Evolutionary conservation across 2,113 vertebrate species (phyloP), one percentile per base, ranked within the genome.

Genomic region (Variabilichromis moorii): DNA sequence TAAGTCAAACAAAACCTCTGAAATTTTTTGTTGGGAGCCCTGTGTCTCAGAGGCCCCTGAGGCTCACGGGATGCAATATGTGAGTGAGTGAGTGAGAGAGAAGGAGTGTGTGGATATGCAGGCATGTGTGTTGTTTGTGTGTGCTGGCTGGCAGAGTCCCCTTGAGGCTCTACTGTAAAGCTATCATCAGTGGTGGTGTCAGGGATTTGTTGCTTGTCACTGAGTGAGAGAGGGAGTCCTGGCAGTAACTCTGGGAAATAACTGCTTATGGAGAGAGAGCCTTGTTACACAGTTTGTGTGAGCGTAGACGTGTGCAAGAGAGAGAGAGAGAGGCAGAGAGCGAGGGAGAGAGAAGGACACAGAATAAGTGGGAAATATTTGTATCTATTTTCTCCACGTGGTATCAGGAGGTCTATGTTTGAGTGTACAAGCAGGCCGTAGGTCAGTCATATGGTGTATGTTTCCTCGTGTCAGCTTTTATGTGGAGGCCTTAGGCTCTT

Each of bases 191-290:
- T 95, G 94, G 93, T 94, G 92, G 94, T 95, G 96, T 96, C 95
- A 95, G 92, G 93, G 95, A 97, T 96, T 96, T 97, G 96, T 96
- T 96, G 94, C 95, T 95, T 96, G 96, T 96, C 96, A 95, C 94
- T 89, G 92, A 90, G 86, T 89, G 79, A 90, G 83, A 90, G 88
- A 92, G 91, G 85, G 88, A 92, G 88, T 83, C 73, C 90, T 95
- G 95, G 93, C 93, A 96, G 93, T 93, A 92, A 95, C 91, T 93
- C 91, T 89, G 90, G 93, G 95, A 95, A 95, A 96, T 95, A 90
- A 95, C 92, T 95, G 92, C 93, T 94, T 94, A 94, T 92, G 66
- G 87, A 92, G 90, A 86, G 92, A 81, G 92, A 88, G 88, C 47
- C 63, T 50, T 89, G 81, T 94, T 17, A 55, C 84, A 84, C 84